Conservation (phyloP, 1,140 invertebrate species). For the Atopsyche davidsoni region DNA sequence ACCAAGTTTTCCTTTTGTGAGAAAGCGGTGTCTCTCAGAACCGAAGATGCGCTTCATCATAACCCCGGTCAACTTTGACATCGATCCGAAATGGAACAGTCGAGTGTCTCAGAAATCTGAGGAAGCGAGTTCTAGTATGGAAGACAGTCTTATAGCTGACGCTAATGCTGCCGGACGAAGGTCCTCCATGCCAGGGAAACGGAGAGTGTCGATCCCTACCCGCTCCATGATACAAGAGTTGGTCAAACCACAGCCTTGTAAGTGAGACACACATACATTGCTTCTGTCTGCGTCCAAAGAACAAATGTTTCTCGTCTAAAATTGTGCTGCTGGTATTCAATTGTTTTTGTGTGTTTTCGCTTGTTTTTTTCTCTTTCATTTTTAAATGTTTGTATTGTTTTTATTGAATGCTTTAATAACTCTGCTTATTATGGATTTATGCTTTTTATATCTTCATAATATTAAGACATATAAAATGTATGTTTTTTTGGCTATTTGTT, state of each 20-base stretch:
- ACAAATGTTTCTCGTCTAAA: constrained; percentile 3
- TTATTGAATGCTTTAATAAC: too few relatives aligned
- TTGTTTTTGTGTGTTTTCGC: constrained; percentile 7
- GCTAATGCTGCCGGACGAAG: background rate
- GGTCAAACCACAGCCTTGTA: constrained; percentile 5
- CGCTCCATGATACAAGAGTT: constrained; percentile 4
- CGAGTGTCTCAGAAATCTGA: background rate
- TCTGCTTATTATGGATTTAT: too few relatives aligned
- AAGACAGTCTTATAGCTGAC: background rate
- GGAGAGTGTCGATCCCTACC: constrained; percentile 1
- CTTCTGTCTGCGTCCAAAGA: constrained; percentile 5
- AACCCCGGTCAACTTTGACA: background rate
- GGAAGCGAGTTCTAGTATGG: too few relatives aligned
- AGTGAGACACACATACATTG: background rate
- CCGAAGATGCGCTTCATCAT: background rate
- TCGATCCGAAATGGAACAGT: background rate
- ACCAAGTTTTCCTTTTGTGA: too few relatives aligned
- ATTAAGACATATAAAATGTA: too few relatives aligned
- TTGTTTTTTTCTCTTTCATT: background rate
- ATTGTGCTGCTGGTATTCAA: background rate
- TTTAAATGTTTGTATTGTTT: background rate
- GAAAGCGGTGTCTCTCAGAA: background rate
- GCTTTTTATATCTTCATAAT: too few relatives aligned
- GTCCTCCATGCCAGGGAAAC: background rate
- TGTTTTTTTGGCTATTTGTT: too few relatives aligned